phyloP scores from a whole-genome alignment of 2,888 invertebrate genomes.

The Xestia c-nigrum region DNA sequence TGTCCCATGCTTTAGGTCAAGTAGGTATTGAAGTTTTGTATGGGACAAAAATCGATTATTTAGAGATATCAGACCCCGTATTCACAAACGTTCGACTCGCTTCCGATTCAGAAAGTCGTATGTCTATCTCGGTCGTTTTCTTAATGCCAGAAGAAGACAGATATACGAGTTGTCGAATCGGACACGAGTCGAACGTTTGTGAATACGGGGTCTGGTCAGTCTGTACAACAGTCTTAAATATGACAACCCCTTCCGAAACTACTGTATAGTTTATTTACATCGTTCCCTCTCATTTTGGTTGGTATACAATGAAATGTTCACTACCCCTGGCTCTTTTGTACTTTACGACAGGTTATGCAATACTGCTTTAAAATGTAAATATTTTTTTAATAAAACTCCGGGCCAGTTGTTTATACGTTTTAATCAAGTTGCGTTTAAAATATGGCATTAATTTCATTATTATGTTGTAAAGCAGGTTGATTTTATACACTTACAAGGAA shows the following conservation, averaged over 20 bases:
- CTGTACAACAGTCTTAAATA: no score
- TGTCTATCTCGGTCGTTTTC: no score
- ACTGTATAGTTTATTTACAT: background rate
- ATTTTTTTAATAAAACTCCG: constrained; percentile 53
- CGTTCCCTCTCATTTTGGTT: constrained; percentile 30
- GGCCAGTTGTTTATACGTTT: constrained; percentile 45
- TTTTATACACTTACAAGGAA: background rate
- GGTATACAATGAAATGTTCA: constrained; percentile 66
- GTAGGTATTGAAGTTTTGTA: background rate
- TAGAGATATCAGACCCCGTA: no score
- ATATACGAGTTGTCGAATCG: no score
- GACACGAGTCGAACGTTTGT: no score
- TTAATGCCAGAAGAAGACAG: no score
- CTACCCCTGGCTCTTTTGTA: constrained; percentile 54
- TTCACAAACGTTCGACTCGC: no score
- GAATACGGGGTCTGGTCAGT: no score
- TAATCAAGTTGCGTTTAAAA: constrained; percentile 42
- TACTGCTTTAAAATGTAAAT: constrained; percentile 66
- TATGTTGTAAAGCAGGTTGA: background rate
- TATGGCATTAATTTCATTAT: constrained; percentile 23
- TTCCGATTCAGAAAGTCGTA: no score
- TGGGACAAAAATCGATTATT: background rate
- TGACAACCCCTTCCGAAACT: background rate
- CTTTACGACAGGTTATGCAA: constrained; percentile 44
- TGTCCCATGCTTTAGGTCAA: background rate